Base-by-base conservation (phyloP, 2,797 vertebrate species). In the Luscinia megarhynchos region DNA sequence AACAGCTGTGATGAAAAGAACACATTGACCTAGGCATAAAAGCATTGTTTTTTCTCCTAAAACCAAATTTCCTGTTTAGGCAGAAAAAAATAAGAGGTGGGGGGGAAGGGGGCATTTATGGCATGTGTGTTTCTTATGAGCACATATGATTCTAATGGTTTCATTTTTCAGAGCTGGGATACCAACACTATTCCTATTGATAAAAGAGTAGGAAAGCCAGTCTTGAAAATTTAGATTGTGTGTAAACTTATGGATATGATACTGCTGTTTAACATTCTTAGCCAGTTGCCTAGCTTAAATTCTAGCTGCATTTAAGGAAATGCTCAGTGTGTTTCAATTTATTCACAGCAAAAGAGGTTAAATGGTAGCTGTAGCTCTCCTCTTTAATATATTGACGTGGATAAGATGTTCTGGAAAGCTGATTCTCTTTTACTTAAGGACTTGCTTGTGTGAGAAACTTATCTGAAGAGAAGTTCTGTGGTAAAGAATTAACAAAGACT, bases 231-330 rank as follows among this genome's bases (percentile, higher is more conserved):
- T 41, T 62, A 81, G 45, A 32, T n/a, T 73, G 68, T 90, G 41
- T 90, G 45, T 70, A 78, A 54, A 67, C 19, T 55, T 73, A 20
- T 13, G 63, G 36, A 12, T 73, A 19, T 61, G n/a, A 43, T 87
- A 67, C 29, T 76, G 58, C 29, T 94, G 18, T 50, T 95, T 80
- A 85, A n/a, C 72, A 87, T 93, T 96, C 55, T 29, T 78, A 41
- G 58, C 20, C 13, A 23, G 30, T 54, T 40, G 41, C 30, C 32
- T 85, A 92, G 50, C 58, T 89, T 95, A 67, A 75, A 30, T 77
- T 82, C 84, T 58, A 70, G 24, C 75, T 87, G 40, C 2, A 3
- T 85, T 75, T 67, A 90, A 84, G 53, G 11, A 74, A 54, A 61
- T 77, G 34, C 30, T 90, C 59, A 40, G 6, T 45, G 18, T 79